Percentiles rank a stretch among this genome's conserved stretches.
Evolutionary conservation across 2,797 vertebrate species (phyloP).

Genomic region (Rhadinocentrus ornatus): DNA sequence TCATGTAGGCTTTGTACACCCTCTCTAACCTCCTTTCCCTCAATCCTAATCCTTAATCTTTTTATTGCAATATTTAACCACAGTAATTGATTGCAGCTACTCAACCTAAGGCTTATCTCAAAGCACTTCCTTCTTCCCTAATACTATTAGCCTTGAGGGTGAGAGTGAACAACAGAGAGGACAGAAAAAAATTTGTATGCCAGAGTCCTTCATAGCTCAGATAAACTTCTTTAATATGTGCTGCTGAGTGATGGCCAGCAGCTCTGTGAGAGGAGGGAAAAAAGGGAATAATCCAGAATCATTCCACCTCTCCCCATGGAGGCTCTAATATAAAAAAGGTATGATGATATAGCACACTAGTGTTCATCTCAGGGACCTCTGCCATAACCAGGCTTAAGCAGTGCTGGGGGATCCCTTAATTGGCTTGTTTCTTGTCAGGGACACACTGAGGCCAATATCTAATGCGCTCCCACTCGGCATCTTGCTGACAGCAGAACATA

Average conservation of each 20-base stretch:
- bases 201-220: slow-evolving; percentile 66
- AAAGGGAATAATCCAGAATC: slow-evolving; percentile 70
- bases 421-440: slow-evolving; percentile 85
- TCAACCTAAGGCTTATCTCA: slow-evolving; percentile 71
- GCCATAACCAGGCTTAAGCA: slow-evolving; percentile 83
- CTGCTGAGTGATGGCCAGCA: slow-evolving; percentile 68
- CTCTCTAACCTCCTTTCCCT: slow-evolving; percentile 49
- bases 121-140: slow-evolving; percentile 62
- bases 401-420: slow-evolving; percentile 82
- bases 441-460: slow-evolving; percentile 77
- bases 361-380: slow-evolving; percentile 79
- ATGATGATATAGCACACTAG: slow-evolving; percentile 77
- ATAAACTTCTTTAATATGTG: slow-evolving; percentile 63
- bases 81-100: slow-evolving; percentile 76
- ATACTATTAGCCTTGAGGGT: slow-evolving; percentile 67
- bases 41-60: slow-evolving; percentile 69
- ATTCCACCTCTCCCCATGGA: slow-evolving; percentile 70
- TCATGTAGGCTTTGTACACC: slow-evolving; percentile 29
- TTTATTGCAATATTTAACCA: slow-evolving; percentile 76
- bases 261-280: slow-evolving; percentile 31
- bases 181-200: slow-evolving; percentile 55
- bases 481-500: slow-evolving; percentile 76
- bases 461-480: slow-evolving; percentile 74
- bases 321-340: slow-evolving; percentile 74
- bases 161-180: slow-evolving; percentile 51